These are phyloP conservation scores for Halichoeres trimaculatus DNA, from an alignment of 2,113 vertebrate genomes.

Conservation along the genomic window DNA sequence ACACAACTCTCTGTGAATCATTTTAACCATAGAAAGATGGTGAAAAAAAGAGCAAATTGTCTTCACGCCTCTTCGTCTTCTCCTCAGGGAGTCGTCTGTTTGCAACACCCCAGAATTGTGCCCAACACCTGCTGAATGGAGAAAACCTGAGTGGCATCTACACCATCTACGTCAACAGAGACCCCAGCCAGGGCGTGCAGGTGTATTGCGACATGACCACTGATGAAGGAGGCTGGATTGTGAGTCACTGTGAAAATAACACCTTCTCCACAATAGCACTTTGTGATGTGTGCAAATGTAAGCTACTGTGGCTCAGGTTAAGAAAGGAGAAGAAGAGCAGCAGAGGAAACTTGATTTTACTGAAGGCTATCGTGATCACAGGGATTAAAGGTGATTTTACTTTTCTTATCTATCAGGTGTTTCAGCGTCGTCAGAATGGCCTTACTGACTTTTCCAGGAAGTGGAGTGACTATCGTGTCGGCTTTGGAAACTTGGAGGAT, in stretches of 20 bases:
- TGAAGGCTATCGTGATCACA: neutral
- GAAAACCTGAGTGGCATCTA: constrained; percentile 92
- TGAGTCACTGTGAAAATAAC: constrained; percentile 82
- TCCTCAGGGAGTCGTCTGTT: constrained; percentile 91
- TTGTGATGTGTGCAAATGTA: neutral
- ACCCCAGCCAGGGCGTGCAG: constrained; percentile 89
- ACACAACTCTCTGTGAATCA: neutral
- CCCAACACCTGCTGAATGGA: constrained; percentile 95
- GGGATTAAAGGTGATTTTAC: neutral
- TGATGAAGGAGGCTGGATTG: constrained; percentile 95
- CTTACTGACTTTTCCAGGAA: constrained; percentile 96
- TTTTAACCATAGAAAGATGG: neutral
- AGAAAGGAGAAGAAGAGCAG: neutral
- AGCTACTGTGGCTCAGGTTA: neutral
- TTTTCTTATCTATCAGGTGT: constrained; percentile 83
- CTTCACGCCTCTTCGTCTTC: constrained; percentile 9
- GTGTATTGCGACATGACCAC: constrained; percentile 98
- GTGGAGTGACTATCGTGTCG: constrained; percentile 93
- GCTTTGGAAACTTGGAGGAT: constrained; percentile 96
- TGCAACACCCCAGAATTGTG: constrained; percentile 94
- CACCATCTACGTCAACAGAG: constrained; percentile 93
- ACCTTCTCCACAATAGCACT: neutral
- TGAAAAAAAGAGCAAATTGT: constrained; percentile 1
- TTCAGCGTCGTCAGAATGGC: constrained; percentile 96
- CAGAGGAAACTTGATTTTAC: neutral